Conservation (phyloP, 1,140 invertebrate species). For the Andricus grossulariae region DNA sequence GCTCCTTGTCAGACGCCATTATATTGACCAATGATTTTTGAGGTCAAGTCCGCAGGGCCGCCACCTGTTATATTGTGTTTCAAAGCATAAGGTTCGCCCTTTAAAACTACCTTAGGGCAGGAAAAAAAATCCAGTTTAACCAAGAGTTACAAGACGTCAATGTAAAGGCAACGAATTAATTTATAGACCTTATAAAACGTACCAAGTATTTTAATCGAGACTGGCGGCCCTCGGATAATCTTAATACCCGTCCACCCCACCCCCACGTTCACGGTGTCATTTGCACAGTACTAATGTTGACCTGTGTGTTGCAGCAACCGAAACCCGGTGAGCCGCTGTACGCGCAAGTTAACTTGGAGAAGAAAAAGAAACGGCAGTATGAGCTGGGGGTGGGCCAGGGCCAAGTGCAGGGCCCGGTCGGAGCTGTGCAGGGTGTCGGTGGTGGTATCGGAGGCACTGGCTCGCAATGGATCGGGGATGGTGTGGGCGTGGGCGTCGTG, state of each 20-base stretch:
- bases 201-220: slow-evolving; percentile 23
- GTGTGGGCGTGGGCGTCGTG: slow-evolving; percentile 35
- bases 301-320: slow-evolving; percentile 78
- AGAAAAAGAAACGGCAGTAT: slow-evolving; percentile 83
- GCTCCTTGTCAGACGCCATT: no score
- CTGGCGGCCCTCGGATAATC: slow-evolving; percentile 22
- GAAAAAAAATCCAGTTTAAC: no score
- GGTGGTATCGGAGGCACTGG: slow-evolving; percentile 52
- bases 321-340: slow-evolving; percentile 84
- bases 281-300: slow-evolving; percentile 61
- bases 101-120: no score
- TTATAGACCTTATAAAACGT: background rate
- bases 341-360: slow-evolving; percentile 88
- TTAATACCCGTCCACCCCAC: slow-evolving; percentile 46
- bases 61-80: no score
- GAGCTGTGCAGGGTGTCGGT: slow-evolving; percentile 49
- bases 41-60: no score
- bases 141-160: no score
- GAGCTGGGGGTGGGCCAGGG: slow-evolving; percentile 73
- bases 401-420: slow-evolving; percentile 57
- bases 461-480: slow-evolving; percentile 68
- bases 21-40: no score
- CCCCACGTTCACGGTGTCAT: slow-evolving; percentile 33
- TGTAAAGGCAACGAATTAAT: no score
- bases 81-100: no score